Evolutionary conservation across 2,113 vertebrate species (phyloP).

Genomic region (Paralichthys olivaceus): DNA sequence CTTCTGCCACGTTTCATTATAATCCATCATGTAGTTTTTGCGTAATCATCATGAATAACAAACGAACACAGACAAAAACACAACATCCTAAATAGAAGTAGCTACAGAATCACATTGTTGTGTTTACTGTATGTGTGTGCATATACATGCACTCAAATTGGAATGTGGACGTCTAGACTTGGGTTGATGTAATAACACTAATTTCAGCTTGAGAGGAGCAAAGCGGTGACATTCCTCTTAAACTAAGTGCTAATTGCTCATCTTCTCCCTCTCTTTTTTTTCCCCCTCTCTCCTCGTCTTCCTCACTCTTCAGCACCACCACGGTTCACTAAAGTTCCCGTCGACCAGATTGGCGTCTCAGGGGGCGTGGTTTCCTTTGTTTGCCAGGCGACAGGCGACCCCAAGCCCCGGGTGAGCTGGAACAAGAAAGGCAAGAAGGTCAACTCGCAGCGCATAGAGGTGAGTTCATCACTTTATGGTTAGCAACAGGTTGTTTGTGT

Average conservation of each 20-base stretch:
- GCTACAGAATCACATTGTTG: slow-evolving; percentile 2
- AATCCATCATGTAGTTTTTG: no score
- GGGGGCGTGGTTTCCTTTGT: slow-evolving; percentile 98
- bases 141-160: neutral
- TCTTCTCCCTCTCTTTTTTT: neutral
- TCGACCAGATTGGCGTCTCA: slow-evolving; percentile 96
- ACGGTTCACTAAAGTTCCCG: slow-evolving; percentile 92
- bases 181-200: slow-evolving; percentile 40
- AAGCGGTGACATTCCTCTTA: neutral
- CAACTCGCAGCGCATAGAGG: slow-evolving; percentile 98
- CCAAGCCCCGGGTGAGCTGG: slow-evolving; percentile 96
- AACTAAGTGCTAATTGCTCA: slow-evolving; percentile 13
- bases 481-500: neutral
- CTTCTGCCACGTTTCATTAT: no score
- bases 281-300: neutral
- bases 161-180: slow-evolving; percentile 39
- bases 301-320: slow-evolving; percentile 77
- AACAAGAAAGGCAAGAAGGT: slow-evolving; percentile 99
- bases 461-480: slow-evolving; percentile 63
- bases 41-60: neutral
- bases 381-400: slow-evolving; percentile 95
- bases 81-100: no score
- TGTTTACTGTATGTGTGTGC: slow-evolving; percentile 25
- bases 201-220: slow-evolving; percentile 25
- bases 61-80: neutral